Evolutionary conservation across 2,797 vertebrate genomes (phyloP).

Genomic region (Danionella dracula): DNA sequence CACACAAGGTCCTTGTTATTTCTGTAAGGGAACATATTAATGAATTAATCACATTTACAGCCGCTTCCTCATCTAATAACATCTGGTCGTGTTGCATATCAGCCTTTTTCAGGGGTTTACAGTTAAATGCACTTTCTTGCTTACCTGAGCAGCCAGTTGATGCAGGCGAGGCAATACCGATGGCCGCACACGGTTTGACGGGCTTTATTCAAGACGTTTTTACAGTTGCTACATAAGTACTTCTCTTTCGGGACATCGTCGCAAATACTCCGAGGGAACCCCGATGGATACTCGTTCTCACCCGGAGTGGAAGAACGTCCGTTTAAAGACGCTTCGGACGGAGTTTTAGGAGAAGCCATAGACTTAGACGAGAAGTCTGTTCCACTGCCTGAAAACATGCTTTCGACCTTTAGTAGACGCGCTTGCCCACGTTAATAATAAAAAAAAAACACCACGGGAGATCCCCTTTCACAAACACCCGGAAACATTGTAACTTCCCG

Average conservation of each 20-base stretch:
- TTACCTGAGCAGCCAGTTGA: slow-evolving; percentile 71
- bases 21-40: slow-evolving; percentile 45
- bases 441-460: slow-evolving; percentile 30
- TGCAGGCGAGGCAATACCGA: slow-evolving; percentile 66
- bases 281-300: slow-evolving; percentile 74
- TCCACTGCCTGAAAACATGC: background rate
- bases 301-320: slow-evolving; percentile 54
- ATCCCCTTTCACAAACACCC: slow-evolving; percentile 23
- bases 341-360: slow-evolving; percentile 59
- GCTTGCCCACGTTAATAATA: background rate
- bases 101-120: no score
- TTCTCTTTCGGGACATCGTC: slow-evolving; percentile 61
- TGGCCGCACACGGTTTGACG: slow-evolving; percentile 64
- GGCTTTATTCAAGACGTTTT: slow-evolving; percentile 65
- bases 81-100: no score
- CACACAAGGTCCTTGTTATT: slow-evolving; percentile 65
- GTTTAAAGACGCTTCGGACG: slow-evolving; percentile 20
- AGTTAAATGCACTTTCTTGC: no score
- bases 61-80: no score
- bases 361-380: background rate
- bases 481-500: no score
- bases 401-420: background rate
- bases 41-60: background rate
- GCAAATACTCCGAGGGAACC: slow-evolving; percentile 64
- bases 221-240: slow-evolving; percentile 67